Percentiles rank a stretch among this genome's conserved stretches.
Conservation (phyloP, 1,140 invertebrate genomes). For the Drosophila triauraria region DNA sequence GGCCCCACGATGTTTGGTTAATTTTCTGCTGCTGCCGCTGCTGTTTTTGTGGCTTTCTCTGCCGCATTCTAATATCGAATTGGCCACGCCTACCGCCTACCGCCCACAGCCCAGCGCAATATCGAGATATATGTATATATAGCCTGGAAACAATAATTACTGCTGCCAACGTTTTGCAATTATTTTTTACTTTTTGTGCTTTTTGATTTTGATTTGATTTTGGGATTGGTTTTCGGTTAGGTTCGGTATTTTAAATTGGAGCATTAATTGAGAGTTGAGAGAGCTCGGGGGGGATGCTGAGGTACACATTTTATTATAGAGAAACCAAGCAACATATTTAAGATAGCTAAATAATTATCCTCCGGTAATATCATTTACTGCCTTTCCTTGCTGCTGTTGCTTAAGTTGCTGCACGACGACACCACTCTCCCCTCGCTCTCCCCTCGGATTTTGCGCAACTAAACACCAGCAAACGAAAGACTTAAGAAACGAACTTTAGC, state of each 20-base stretch:
- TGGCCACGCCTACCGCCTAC: constrained; percentile 19
- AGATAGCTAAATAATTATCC: constrained; percentile 73
- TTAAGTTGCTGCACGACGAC: constrained; percentile 18
- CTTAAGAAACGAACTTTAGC: constrained; percentile 75
- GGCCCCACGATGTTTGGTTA: constrained; percentile 6
- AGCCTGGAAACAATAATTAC: constrained; percentile 41
- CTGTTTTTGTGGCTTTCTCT: constrained; percentile 29
- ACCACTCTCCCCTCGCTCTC: background rate
- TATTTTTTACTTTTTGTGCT: background rate
- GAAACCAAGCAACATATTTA: constrained; percentile 54
- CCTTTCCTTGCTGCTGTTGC: constrained; percentile 21
- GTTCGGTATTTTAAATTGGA: constrained; percentile 40
- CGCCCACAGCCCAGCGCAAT: background rate
- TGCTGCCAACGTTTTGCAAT: constrained; percentile 24
- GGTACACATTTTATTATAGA: constrained; percentile 19
- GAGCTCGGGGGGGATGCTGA: background rate
- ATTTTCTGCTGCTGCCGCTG: constrained; percentile 9
- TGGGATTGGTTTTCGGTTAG: constrained; percentile 31
- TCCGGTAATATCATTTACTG: constrained; percentile 38
- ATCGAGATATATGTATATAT: constrained; percentile 3
- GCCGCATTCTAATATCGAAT: constrained; percentile 36
- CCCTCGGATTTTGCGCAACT: constrained; percentile 51
- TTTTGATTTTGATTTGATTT: constrained; percentile 24
- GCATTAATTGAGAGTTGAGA: constrained; percentile 25
- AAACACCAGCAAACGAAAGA: constrained; percentile 63